Conservation (phyloP, 1,140 invertebrate species). For the Coptotermes formosanus region DNA sequence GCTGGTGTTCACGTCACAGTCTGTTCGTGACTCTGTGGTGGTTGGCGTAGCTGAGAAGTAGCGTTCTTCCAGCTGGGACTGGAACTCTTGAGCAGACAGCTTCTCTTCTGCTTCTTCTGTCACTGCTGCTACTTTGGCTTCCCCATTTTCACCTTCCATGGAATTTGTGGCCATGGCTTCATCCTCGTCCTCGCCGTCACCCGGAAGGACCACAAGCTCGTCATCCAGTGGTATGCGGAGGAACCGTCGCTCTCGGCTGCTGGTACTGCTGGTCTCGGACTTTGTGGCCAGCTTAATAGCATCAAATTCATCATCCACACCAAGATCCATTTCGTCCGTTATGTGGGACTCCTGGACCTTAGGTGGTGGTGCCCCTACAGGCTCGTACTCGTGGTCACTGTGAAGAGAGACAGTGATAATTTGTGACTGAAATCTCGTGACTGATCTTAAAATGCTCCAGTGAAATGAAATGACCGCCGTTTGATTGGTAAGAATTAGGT, state of each 20-base stretch:
- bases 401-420: conserved; percentile 24
- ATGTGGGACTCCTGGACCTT: conserved; percentile 25
- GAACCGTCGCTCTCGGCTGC: conserved; percentile 43
- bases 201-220: conserved; percentile 45
- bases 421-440: too few species aligned
- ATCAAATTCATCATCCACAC: conserved; percentile 25
- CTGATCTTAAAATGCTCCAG: too few species aligned
- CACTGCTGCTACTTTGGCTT: conserved; percentile 42
- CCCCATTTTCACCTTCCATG: conserved; percentile 42
- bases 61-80: conserved; percentile 56
- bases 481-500: too few species aligned
- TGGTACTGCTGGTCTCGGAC: conserved; percentile 42
- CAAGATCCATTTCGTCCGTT: conserved; percentile 29
- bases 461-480: too few species aligned
- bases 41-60: conserved; percentile 46
- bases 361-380: conserved; percentile 52
- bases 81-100: conserved; percentile 46
- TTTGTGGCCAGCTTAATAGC: conserved; percentile 4
- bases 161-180: conserved; percentile 30
- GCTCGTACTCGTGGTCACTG: conserved; percentile 89
- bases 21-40: conserved; percentile 57
- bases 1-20: conserved; percentile 65
- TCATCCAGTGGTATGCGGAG: conserved; percentile 44
- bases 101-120: conserved; percentile 44
- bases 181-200: conserved; percentile 33